A percentile compares a stretch with the other conserved stretches of the same genome.
phyloP scores from a whole-genome alignment of 2,888 invertebrate genomes.

The Chydorus sphaericus region DNA sequence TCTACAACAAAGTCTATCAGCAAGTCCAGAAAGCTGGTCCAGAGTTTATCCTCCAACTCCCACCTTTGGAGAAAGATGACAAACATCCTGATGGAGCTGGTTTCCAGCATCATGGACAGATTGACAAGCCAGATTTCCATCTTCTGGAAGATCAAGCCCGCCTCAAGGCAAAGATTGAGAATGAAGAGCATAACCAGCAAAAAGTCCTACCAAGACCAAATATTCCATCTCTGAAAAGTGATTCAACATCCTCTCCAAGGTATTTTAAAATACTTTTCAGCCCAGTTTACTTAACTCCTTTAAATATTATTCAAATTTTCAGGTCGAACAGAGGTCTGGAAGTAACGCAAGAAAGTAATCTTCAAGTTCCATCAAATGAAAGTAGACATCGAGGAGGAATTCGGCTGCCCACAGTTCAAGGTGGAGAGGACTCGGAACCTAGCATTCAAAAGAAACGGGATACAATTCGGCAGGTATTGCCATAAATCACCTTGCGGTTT shows the following conservation, averaged over 20 bases:
- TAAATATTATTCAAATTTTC: slow-evolving; percentile 15
- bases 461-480: slow-evolving; percentile 74
- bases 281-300: neutral
- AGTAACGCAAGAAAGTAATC: slow-evolving; percentile 13
- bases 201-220: slow-evolving; percentile 13
- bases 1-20: slow-evolving; percentile 54
- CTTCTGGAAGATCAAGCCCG: slow-evolving; percentile 61
- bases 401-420: slow-evolving; percentile 37
- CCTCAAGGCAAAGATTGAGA: slow-evolving; percentile 66
- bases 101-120: slow-evolving; percentile 25
- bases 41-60: slow-evolving; percentile 71
- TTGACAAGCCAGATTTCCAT: slow-evolving; percentile 47
- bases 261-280: neutral
- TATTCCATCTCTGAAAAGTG: slow-evolving; percentile 8
- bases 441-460: slow-evolving; percentile 54
- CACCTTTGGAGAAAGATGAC: slow-evolving; percentile 36
- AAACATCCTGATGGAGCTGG: slow-evolving; percentile 24
- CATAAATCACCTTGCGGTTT: neutral
- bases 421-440: slow-evolving; percentile 54
- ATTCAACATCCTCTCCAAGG: neutral
- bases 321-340: slow-evolving; percentile 20
- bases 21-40: slow-evolving; percentile 80
- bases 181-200: slow-evolving; percentile 46
- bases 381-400: no score
- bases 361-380: no score